Percentiles rank a stretch among this genome's conserved stretches.
phyloP scores from a whole-genome alignment of 2,797 vertebrate genomes.

The Triplophysa yarkandensis region DNA sequence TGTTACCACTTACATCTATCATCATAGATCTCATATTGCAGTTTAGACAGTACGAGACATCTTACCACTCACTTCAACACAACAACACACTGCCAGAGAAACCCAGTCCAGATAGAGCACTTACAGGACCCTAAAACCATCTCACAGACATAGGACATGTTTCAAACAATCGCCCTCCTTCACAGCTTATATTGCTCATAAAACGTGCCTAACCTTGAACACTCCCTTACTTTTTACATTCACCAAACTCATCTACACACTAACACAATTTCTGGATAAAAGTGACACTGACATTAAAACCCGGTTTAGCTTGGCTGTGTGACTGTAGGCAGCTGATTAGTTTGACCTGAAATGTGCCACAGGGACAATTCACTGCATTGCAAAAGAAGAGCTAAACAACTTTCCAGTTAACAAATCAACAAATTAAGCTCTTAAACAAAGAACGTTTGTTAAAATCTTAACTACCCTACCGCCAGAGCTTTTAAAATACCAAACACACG shows the following conservation, averaged over 20 bases:
- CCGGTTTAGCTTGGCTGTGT: neutral
- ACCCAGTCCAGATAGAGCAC: neutral
- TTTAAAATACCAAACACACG: neutral
- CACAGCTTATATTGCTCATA: neutral
- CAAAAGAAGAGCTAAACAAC: neutral
- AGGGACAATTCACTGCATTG: no score
- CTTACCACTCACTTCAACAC: conserved; percentile 6
- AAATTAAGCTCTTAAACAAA: neutral
- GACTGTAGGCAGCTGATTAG: neutral
- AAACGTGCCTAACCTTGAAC: neutral
- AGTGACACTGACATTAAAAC: neutral
- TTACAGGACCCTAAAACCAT: conserved; percentile 16
- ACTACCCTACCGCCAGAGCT: neutral
- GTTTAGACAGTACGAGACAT: conserved; percentile 12
- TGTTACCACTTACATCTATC: neutral
- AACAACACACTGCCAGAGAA: neutral
- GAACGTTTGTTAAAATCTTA: neutral
- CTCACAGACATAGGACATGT: neutral
- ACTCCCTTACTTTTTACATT: neutral
- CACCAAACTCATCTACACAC: neutral
- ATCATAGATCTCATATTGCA: conserved; percentile 31
- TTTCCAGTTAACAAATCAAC: neutral
- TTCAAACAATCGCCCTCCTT: no score
- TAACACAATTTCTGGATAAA: neutral
- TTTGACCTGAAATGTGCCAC: neutral